Conservation (phyloP, 1,140 invertebrate genomes). For the Lysiphlebus fabarum region DNA sequence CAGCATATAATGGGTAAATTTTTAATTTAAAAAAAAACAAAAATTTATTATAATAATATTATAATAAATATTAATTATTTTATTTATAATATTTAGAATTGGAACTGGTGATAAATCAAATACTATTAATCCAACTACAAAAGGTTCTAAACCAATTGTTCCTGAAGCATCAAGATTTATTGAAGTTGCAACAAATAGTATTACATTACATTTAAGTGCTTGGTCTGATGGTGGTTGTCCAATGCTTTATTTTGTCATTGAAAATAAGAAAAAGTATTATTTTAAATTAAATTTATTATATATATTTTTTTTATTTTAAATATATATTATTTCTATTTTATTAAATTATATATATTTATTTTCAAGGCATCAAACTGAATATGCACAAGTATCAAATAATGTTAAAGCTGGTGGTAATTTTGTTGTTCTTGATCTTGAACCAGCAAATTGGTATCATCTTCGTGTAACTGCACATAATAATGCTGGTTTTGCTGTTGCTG, state of each 20-base stretch:
- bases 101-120: conserved; percentile 85
- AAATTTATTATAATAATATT: no score
- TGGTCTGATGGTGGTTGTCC: conserved; percentile 95
- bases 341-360: conserved; percentile 10
- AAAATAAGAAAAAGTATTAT: conserved; percentile 93
- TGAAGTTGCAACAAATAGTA: conserved; percentile 86
- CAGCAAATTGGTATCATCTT: conserved; percentile 88
- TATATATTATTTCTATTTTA: background rate
- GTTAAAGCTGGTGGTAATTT: conserved; percentile 88
- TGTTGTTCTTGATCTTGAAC: conserved; percentile 85
- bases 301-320: conserved; percentile 10
- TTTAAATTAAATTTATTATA: no score
- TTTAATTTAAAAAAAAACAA: background rate
- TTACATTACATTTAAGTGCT: conserved; percentile 84
- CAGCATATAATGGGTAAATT: conserved; percentile 80
- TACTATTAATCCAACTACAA: conserved; percentile 80
- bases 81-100: conserved; percentile 61
- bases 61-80: conserved; percentile 9
- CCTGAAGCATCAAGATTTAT: conserved; percentile 86
- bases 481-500: conserved; percentile 88
- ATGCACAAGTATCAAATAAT: conserved; percentile 90
- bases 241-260: conserved; percentile 93
- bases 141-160: conserved; percentile 85
- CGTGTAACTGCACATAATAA: conserved; percentile 93
- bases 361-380: conserved; percentile 72